Evolutionary conservation across 2,797 vertebrate species (phyloP), one percentile per base, ranked within the genome.

Genomic region (Gymnothorax reevesii): DNA sequence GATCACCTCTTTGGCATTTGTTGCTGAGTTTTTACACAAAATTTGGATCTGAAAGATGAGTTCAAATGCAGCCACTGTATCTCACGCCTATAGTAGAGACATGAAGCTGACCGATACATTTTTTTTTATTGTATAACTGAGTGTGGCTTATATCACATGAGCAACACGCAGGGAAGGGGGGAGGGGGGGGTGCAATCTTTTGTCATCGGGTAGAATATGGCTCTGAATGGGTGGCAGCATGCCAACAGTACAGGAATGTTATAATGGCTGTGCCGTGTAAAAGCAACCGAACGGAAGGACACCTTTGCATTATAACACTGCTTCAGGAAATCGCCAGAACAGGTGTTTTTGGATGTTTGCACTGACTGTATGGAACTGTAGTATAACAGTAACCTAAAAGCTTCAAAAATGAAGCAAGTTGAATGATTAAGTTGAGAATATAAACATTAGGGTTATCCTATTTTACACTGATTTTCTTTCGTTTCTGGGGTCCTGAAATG

Each of bases 171-270:
- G 73, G 5, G 20, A 2, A 27, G 49, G 8, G 15, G 15, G 42
- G 15, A 73, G 10, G 42, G 42, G 15, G 17, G 5, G 33, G 6
- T 2, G 7, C 20, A 15, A 9, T 12, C 15, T 49, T 77, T 77
- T 17, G 73, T 42, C 73, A 77, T 77, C 73, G 20, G 73, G 73
- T 33, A 75, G 69, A 71, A 79, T 79, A 22, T 79, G 75, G 75
- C 42, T 17, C 75, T 79, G 20, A n/a, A 8, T 80, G n/a, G 33
- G 13, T 77, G 77, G 77, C 77, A 80, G 77, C 22, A n/a, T 55
- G 77, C 52, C 77, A 55, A 80, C 52, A n/a, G 77, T 20, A 80
- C 7, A 80, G 20, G 55, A 80, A 80, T 80, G 77, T 20, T 55
- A 80, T 80, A 9, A 55, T n/a, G 20, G 22, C 52, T 80, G 49